phyloP scores from a whole-genome alignment of 2,888 invertebrate species.

The Pyrgus malvae region DNA sequence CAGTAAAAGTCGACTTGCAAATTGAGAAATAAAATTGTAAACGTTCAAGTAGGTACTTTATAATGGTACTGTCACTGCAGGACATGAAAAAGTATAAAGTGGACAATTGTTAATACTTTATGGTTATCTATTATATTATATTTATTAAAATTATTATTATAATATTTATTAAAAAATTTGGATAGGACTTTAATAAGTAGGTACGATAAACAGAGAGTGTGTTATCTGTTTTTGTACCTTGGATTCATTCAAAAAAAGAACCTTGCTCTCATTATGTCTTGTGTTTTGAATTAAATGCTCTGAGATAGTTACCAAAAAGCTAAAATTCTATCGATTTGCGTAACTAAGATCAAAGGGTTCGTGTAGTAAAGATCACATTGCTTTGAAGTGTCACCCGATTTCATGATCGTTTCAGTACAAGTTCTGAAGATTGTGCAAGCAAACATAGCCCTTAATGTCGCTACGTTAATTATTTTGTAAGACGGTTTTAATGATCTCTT shows the following conservation, averaged over 20 bases:
- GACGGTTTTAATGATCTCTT: slow-evolving; percentile 27
- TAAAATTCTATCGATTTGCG: slow-evolving; percentile 59
- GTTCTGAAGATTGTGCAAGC: slow-evolving; percentile 35
- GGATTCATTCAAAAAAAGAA: too few relatives aligned
- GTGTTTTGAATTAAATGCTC: slow-evolving; percentile 48
- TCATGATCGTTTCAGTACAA: slow-evolving; percentile 47
- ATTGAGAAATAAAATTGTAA: slow-evolving; percentile 30
- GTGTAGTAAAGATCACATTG: slow-evolving; percentile 60
- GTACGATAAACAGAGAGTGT: too few relatives aligned
- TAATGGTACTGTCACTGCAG: slow-evolving; percentile 14
- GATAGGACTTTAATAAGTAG: too few relatives aligned
- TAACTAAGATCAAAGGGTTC: slow-evolving; percentile 58
- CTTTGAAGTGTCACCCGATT: slow-evolving; percentile 56
- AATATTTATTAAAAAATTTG: too few relatives aligned
- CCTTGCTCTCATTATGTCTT: too few relatives aligned
- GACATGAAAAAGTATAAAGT: neutral
- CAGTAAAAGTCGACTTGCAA: slow-evolving; percentile 14
- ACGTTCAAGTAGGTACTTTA: slow-evolving; percentile 10
- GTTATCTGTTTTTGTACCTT: too few relatives aligned
- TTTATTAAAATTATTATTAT: too few relatives aligned
- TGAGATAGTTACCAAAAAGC: slow-evolving; percentile 52
- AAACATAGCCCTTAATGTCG: slow-evolving; percentile 49
- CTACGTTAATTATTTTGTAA: slow-evolving; percentile 50
- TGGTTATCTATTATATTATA: too few relatives aligned
- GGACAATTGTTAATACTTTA: too few relatives aligned